Evolutionary conservation across 2,113 vertebrate genomes (phyloP).

Genomic region (Petrocephalus microphthalmus): DNA sequence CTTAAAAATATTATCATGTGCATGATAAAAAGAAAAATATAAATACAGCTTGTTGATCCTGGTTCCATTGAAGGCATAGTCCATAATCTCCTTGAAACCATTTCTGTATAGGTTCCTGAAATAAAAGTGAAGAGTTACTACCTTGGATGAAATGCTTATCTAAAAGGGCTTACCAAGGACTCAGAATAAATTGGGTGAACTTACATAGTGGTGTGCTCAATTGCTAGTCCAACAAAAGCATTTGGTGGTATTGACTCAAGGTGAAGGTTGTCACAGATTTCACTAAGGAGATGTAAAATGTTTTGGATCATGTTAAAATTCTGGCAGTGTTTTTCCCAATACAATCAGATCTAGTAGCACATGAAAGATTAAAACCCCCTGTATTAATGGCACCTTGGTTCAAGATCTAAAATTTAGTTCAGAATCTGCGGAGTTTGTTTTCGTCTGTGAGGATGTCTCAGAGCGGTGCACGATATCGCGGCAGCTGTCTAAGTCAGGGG

Average conservation of each 20-base stretch:
- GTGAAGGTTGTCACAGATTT: slow-evolving; percentile 77
- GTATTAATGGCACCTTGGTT: not conserved
- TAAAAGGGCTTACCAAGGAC: not conserved
- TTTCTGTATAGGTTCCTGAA: slow-evolving; percentile 78
- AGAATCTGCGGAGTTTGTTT: not conserved
- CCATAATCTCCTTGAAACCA: slow-evolving; percentile 78
- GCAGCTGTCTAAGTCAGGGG: not conserved
- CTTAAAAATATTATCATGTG: not conserved
- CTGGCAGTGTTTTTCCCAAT: not conserved
- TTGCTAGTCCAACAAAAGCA: slow-evolving; percentile 73
- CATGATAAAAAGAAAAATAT: not conserved
- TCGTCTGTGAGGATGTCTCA: not conserved
- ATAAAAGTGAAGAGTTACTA: slow-evolving; percentile 2
- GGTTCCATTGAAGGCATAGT: slow-evolving; percentile 76
- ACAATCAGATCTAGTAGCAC: not conserved
- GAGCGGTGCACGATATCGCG: not conserved
- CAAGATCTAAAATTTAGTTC: not conserved
- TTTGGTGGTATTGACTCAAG: slow-evolving; percentile 71
- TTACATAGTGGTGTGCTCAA: slow-evolving; percentile 73
- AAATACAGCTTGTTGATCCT: slow-evolving; percentile 75
- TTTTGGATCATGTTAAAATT: not conserved
- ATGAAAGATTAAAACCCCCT: not conserved
- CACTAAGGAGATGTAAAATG: slow-evolving; percentile 47
- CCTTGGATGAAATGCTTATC: not conserved
- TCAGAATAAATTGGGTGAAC: slow-evolving; percentile 38